Base-by-base conservation (phyloP, 2,113 vertebrate genomes). In the Orthonyx spaldingii region DNA sequence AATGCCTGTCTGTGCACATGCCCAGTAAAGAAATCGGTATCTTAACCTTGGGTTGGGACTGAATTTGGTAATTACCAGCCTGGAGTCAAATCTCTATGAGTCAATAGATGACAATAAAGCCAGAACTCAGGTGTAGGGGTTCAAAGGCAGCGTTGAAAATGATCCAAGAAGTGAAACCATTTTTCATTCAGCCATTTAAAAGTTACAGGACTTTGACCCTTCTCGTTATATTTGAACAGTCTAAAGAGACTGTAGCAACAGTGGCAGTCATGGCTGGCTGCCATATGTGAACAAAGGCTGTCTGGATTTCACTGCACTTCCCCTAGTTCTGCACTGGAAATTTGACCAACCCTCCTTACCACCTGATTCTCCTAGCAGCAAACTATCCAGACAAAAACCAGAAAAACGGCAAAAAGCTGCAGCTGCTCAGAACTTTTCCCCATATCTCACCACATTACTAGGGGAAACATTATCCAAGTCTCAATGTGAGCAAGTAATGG, bases 181-280 rank as follows among this genome's bases (percentile, higher is more conserved):
- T 95, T 88, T 94, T 70, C 76, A 90, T 82, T 84, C 88, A 68
- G 78, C 71, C 78, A 80, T 94, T 65, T 61, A 49, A 22, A 87
- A 93, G 87, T 56, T 75, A 92, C 24, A 57, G 95, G 95, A 97
- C 94, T 97, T 96, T 88, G 95, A 95, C 91, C 96, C 50, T 85
- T 78, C 72, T 93, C 2, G 3, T 13, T 52, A 9, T 76, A 63
- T 79, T 92, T 92, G 60, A 75, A 89, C 57, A 85, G 50, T 11
- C 56, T 39, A 63, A 87, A 89, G 37, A 78, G 28, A 18, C 82
- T 75, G 86, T 37, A 84, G 74, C 44, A 89, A 61, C 50, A 91
- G 65, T 4, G 6, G 70, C 57, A 56, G 76, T 23, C 18, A 2
- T 89, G 88, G 80, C 64, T 60, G n/a, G 16, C 27, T n/a, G 33